A percentile compares a stretch with the other conserved stretches of the same genome.
phyloP scores from a whole-genome alignment of 2,888 invertebrate genomes.

The Andrena marginata region DNA sequence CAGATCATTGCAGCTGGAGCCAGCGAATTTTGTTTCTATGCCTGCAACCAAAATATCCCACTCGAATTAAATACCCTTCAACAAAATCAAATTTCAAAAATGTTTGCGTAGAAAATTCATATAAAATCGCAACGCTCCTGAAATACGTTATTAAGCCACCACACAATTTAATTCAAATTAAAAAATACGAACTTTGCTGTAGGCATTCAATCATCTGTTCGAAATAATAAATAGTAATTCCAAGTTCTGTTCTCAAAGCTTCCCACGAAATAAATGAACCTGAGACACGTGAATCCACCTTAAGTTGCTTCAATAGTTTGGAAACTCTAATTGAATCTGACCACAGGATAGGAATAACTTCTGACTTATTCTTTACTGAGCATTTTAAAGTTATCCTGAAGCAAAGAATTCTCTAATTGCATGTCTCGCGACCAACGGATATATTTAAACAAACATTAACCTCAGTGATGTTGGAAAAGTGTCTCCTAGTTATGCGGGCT shows the following conservation, averaged over 20 bases:
- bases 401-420: background rate
- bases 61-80: background rate
- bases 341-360: background rate
- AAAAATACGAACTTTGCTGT: too few species aligned
- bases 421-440: background rate
- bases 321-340: slow-evolving; percentile 1
- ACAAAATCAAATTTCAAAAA: background rate
- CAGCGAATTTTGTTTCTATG: slow-evolving; percentile 97
- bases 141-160: too few species aligned
- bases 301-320: background rate
- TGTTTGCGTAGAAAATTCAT: background rate
- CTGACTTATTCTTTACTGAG: background rate
- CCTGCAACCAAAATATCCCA: slow-evolving; percentile 86
- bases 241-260: background rate
- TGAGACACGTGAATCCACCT: background rate
- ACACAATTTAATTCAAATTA: too few species aligned
- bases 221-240: background rate
- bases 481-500: too few species aligned
- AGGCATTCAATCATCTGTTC: background rate
- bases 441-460: too few species aligned
- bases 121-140: too few species aligned
- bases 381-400: background rate
- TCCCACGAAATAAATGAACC: background rate
- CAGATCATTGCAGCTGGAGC: slow-evolving; percentile 98
- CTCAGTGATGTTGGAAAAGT: too few species aligned